Conservation (phyloP, 2,113 vertebrate genomes). For the Psammodynastes pulverulentus region DNA sequence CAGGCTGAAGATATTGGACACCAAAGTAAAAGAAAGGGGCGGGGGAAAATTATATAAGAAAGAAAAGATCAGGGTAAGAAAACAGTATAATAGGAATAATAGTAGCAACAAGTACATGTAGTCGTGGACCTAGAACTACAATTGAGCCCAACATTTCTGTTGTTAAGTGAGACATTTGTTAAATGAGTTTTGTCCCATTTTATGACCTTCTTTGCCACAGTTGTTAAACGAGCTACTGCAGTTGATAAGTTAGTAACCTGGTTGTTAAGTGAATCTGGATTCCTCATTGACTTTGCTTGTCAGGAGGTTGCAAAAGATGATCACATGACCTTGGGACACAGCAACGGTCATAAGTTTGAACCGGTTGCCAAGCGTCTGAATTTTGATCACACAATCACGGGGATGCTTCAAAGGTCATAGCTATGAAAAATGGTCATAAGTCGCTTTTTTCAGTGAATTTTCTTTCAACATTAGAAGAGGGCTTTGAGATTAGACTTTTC, state of each 20-base stretch:
- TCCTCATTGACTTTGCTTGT: neutral
- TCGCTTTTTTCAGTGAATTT: neutral
- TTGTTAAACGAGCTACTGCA: neutral
- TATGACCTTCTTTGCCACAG: neutral
- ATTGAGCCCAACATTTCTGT: no score
- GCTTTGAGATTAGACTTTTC: neutral
- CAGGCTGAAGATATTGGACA: neutral
- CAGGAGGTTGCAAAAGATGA: neutral
- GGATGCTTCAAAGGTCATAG: neutral
- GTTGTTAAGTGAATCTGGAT: neutral
- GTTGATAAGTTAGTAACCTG: neutral
- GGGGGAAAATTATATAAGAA: no score
- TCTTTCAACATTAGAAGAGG: neutral
- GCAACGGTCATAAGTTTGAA: neutral
- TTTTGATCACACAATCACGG: neutral
- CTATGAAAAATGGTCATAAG: neutral
- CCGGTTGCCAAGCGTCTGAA: neutral
- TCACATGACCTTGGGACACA: neutral
- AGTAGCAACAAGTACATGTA: no score
- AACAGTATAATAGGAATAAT: neutral
- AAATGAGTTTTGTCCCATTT: neutral
- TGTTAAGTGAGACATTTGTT: no score
- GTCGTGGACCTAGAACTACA: no score
- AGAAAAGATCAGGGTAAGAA: neutral
- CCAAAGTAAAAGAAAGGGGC: neutral